Evolutionary conservation across 1,140 invertebrate species (phyloP), one percentile per base, ranked within the genome.

Genomic region (Neodiprion fabricii): DNA sequence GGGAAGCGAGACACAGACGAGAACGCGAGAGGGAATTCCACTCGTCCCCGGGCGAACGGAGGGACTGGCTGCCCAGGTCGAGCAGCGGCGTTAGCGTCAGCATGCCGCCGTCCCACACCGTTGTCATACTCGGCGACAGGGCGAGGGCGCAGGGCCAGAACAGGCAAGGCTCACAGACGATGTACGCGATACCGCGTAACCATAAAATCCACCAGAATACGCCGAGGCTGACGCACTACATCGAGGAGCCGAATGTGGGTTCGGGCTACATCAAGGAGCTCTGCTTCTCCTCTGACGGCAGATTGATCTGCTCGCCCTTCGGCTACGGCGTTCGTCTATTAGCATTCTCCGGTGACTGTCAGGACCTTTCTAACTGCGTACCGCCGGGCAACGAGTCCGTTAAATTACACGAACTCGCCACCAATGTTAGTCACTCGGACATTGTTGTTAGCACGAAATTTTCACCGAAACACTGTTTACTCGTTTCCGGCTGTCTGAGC

Each of bases 381-480:
- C 91, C 92, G 14, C 61, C 78, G 73, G 78, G 86, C 85, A 78
- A 78, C 85, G 85, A 85, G 85, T 77, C 89, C 87, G 79, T 89
- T 83, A 77, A 89, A 80, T 80, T 93, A 72, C 81, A 90, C 77
- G 92, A 96, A 83, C 81, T 97, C 28, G 91, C 91, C 1, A 91
- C 91, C 9, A 93, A 92, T 77, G 89, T 92, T 71, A 92, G 93
- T 79, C 96, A 98, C 82, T 88, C 91, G 28, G 94, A 96, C 81
- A 93, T 95, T 71, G 96, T 98, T n/a, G 92, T 98, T 23, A 95
- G 95, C 83, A 96, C 95, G 72, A 96, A 96, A 87, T 98, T 98
- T 85, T 97, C 94, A 72, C 96, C 96, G 0, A 91, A 90, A 8
- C 94, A 97, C 83, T 94, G 93, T 81, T 87, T 96, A 74, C 90